Evolutionary conservation across 2,113 vertebrate species (phyloP).

Genomic region (Pangasianodon hypophthalmus): DNA sequence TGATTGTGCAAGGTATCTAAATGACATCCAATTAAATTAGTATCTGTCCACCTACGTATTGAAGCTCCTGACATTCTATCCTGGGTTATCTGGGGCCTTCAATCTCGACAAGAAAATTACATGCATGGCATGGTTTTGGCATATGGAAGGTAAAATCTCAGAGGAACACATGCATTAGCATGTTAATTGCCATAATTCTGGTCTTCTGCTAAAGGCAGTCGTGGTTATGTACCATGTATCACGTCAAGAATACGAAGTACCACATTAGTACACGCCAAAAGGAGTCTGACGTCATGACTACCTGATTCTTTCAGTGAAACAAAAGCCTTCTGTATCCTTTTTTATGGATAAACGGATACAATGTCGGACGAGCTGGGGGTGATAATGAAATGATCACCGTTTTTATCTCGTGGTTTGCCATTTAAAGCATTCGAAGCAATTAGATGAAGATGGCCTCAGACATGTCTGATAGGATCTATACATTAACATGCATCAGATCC

Average conservation of each 20-base stretch:
- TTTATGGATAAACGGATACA: neutral
- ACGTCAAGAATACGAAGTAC: neutral
- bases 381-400: neutral
- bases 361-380: neutral
- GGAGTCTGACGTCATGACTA: neutral
- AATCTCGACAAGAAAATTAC: slow-evolving; percentile 39
- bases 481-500: slow-evolving; percentile 33
- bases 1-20: neutral
- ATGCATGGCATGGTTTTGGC: slow-evolving; percentile 9
- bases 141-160: slow-evolving; percentile 38
- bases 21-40: neutral
- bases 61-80: neutral
- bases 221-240: neutral
- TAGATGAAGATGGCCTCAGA: slow-evolving; percentile 8
- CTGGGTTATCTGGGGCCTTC: slow-evolving; percentile 18
- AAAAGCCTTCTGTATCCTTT: neutral
- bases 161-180: slow-evolving; percentile 30
- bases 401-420: neutral
- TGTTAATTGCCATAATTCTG: slow-evolving; percentile 35
- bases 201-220: slow-evolving; percentile 1
- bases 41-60: neutral
- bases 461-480: slow-evolving; percentile 4
- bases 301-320: neutral
- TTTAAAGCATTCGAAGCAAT: slow-evolving; percentile 21
- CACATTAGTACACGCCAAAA: neutral